Conservation (phyloP, 2,797 vertebrate species). For the Enteromius radiatus region DNA sequence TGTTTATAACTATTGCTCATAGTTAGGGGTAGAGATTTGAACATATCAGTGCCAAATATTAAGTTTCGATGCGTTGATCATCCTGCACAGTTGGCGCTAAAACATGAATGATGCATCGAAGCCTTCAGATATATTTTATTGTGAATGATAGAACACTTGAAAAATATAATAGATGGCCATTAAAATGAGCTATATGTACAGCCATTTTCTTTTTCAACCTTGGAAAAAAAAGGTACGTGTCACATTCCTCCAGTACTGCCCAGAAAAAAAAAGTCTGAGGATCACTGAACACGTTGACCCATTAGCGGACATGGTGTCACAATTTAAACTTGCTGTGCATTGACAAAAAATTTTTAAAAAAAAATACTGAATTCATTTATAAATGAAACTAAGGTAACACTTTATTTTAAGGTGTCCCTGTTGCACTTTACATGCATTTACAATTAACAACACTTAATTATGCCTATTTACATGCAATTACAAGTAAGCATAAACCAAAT, state of each 20-base stretch:
- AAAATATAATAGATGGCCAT: not conserved
- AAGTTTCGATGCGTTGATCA: not conserved
- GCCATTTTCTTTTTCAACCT: not conserved
- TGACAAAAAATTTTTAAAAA: not conserved
- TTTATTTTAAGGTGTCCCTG: conserved; percentile 2
- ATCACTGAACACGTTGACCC: not conserved
- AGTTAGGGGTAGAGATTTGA: not conserved
- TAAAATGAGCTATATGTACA: not conserved
- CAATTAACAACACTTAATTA: not conserved
- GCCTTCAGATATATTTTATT: not conserved
- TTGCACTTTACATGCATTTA: not conserved
- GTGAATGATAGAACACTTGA: not conserved
- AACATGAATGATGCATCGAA: not conserved
- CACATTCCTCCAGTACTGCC: not conserved
- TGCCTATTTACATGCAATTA: not conserved
- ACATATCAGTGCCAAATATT: not conserved
- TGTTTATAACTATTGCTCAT: conserved; percentile 3
- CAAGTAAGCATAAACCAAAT: not conserved
- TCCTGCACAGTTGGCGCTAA: not conserved
- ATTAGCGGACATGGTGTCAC: not conserved
- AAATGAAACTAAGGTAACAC: not conserved
- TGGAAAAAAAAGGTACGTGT: not conserved
- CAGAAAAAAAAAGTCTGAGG: not conserved
- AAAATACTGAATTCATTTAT: not conserved
- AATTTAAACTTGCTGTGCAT: not conserved